Conservation (phyloP, 1,140 invertebrate species). For the Macrosteles quadrilineatus region DNA sequence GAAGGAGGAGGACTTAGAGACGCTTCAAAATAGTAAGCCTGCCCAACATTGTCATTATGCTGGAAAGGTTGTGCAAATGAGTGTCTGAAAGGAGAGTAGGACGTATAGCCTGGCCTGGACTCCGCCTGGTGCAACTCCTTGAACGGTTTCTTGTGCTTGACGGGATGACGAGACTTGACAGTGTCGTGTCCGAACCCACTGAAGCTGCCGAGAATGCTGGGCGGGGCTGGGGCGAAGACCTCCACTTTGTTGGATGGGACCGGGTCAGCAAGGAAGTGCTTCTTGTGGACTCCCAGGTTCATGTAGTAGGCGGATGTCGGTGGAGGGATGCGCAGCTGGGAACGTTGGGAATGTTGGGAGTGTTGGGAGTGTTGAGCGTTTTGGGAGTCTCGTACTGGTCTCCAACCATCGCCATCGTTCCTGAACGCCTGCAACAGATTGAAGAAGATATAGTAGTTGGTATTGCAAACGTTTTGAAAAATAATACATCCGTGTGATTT, state of each 20-base stretch:
- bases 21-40: slow-evolving; percentile 33
- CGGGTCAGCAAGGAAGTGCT: neutral
- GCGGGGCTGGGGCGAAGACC: slow-evolving; percentile 45
- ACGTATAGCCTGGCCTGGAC: slow-evolving; percentile 10
- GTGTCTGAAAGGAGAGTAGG: neutral
- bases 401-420: slow-evolving; percentile 32
- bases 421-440: slow-evolving; percentile 29
- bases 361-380: no score
- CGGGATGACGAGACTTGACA: slow-evolving; percentile 47
- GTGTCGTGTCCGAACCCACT: slow-evolving; percentile 51
- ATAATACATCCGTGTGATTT: no score
- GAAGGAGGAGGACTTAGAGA: slow-evolving; percentile 35
- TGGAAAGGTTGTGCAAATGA: neutral
- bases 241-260: slow-evolving; percentile 40
- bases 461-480: no score
- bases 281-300: slow-evolving; percentile 15
- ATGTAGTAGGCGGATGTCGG: slow-evolving; percentile 6
- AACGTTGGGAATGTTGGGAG: neutral
- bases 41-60: slow-evolving; percentile 10
- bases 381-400: slow-evolving; percentile 27
- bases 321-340: neutral
- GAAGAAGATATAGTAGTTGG: no score
- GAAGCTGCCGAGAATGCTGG: slow-evolving; percentile 54
- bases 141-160: slow-evolving; percentile 15
- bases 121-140: slow-evolving; percentile 18